These are phyloP conservation scores for Actinernus sp. DNA, from an alignment of 92 coral and sea anemone species.

Conservation along the genomic window DNA sequence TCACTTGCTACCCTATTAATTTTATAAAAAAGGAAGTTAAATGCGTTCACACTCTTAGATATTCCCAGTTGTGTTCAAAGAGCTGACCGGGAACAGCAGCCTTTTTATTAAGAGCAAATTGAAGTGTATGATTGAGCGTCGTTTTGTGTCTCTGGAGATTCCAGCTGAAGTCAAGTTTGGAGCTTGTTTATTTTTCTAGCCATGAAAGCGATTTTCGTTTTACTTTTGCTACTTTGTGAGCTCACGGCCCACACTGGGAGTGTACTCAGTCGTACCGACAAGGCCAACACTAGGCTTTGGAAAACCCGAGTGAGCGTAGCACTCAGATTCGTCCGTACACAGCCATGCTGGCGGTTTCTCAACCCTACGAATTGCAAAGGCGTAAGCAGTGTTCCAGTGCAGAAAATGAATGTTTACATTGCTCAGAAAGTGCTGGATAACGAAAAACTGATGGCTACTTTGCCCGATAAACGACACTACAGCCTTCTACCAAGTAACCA, in stretches of 20 bases:
- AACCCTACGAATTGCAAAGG: constrained; percentile 60
- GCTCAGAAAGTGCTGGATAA: constrained; percentile 53
- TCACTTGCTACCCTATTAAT: constrained; percentile 53
- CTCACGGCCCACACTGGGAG: neutral
- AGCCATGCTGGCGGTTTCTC: constrained; percentile 73
- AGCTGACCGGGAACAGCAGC: no score
- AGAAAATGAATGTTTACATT: constrained; percentile 79
- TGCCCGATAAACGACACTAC: constrained; percentile 69
- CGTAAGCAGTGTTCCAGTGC: constrained; percentile 41
- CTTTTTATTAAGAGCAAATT: no score
- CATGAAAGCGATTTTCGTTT: neutral
- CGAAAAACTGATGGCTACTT: constrained; percentile 60
- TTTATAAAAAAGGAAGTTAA: constrained; percentile 77
- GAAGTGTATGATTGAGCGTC: no score
- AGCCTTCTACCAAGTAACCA: constrained; percentile 31
- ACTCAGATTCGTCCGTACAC: constrained; percentile 55
- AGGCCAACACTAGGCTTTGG: constrained; percentile 48
- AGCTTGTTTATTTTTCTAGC: neutral
- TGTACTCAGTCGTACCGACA: neutral
- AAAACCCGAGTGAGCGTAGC: constrained; percentile 73
- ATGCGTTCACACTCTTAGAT: constrained; percentile 63
- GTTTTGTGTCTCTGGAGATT: no score
- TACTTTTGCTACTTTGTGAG: neutral
- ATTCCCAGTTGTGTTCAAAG: no score
- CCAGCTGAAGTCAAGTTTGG: no score